Percentiles rank a stretch among this genome's conserved stretches.
phyloP scores from a whole-genome alignment of 2,888 invertebrate species.

The Adela reaumurella region DNA sequence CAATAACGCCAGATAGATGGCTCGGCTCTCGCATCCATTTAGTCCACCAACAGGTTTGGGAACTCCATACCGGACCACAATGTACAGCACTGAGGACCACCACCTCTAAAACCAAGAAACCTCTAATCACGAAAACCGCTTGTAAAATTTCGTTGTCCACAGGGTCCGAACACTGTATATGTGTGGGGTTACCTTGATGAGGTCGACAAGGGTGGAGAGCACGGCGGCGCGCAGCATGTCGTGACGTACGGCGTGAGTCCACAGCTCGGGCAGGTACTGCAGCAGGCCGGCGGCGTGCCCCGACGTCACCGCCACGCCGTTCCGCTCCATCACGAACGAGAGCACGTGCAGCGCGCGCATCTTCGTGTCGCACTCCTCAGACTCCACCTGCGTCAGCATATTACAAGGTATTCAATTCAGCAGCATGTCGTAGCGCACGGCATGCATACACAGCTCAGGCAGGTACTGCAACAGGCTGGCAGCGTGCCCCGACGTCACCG shows the following conservation, averaged over 20 bases:
- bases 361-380: constrained; percentile 91
- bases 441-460: constrained; percentile 85
- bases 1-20: too few relatives aligned
- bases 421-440: constrained; percentile 84
- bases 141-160: too few relatives aligned
- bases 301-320: constrained; percentile 67
- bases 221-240: constrained; percentile 91
- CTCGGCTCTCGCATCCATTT: too few relatives aligned
- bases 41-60: too few relatives aligned
- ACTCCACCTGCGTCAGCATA: constrained; percentile 65
- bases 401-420: too few relatives aligned
- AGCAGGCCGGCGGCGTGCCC: constrained; percentile 69
- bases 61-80: too few relatives aligned
- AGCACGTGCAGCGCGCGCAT: constrained; percentile 90
- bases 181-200: constrained; percentile 68
- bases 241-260: constrained; percentile 84
- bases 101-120: too few relatives aligned
- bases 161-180: too few relatives aligned
- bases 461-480: constrained; percentile 75
- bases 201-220: constrained; percentile 78
- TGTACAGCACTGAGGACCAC: too few relatives aligned
- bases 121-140: too few relatives aligned
- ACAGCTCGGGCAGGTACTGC: constrained; percentile 80
- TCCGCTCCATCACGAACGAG: constrained; percentile 84
- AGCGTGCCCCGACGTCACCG: constrained; percentile 64